Base-by-base conservation (phyloP, 1,140 invertebrate genomes). In the Bombus sibiricus region DNA sequence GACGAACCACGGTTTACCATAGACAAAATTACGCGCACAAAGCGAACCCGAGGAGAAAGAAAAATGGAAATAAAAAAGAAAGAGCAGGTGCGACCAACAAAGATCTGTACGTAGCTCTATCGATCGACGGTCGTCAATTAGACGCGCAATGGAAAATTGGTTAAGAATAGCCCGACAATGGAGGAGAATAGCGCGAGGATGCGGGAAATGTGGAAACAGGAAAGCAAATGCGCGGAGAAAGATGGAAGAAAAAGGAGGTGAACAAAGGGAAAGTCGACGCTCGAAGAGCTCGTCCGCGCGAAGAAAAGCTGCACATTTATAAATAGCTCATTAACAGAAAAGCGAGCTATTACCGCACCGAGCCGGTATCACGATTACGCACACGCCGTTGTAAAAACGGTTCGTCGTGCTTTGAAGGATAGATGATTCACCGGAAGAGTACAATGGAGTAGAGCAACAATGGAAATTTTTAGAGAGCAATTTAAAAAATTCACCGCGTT, bases 271-370 rank as follows among this genome's bases (percentile, higher is more conserved):
- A 57, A 81, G 8, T 57, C 69, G 34, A n/a, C 1, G 28, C 34
- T 39, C 32, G 66, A 37, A 47, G 28, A 37, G 25, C 47, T n/a
- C 68, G 34, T 22, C 10, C 22, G 47, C 47, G 47, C 1, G 47
- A 53, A 22, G 47, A 8, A 53, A 22, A 53, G 47, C 47, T 22
- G 47, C 47, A 53, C 47, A 13, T 25, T 77, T 77, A 41, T 78
- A 78, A 78, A 78, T 78, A 78, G 39, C 75, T 78, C 37, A 41
- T 78, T 78, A 64, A 64, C 37, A 32, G 75, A 64, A 78, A 78
- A 78, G 18, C 59, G 10, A n/a, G 28, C 57, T 64, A 64, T 77
- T 64, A 64, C 64, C 28, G 75, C 32, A 8, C 28, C 39, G 75
- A 12, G 28, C 28, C 37, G 75, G n/a, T 77, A 41, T 62, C 57